A percentile compares a stretch with the other conserved stretches of the same genome.
Evolutionary conservation across 1,140 invertebrate species (phyloP).

Genomic region (Achatina immaculata): DNA sequence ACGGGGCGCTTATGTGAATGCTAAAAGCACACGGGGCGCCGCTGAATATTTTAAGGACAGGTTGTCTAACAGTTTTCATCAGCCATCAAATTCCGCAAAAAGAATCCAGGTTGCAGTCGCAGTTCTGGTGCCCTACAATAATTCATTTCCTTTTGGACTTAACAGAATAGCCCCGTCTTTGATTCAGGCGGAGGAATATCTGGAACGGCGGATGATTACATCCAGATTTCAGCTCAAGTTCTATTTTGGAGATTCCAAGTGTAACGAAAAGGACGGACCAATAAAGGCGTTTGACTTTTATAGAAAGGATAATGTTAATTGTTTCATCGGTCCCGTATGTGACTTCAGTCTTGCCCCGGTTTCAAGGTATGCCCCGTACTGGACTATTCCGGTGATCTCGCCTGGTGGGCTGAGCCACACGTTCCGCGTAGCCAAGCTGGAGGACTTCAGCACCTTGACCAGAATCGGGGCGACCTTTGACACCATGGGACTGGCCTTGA

Average conservation of each 20-base stretch:
- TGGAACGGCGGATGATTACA: slow-evolving; percentile 23
- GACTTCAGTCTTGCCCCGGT: slow-evolving; percentile 93
- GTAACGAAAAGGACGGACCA: slow-evolving; percentile 44
- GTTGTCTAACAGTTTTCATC: no score
- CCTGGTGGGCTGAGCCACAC: slow-evolving; percentile 86
- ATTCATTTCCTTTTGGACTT: slow-evolving; percentile 43
- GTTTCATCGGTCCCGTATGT: slow-evolving; percentile 90
- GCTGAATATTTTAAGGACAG: no score
- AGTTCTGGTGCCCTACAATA: slow-evolving; percentile 33
- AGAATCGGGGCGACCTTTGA: slow-evolving; percentile 76
- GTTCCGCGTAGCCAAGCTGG: slow-evolving; percentile 73
- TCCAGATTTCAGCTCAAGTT: slow-evolving; percentile 45
- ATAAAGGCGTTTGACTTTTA: slow-evolving; percentile 41
- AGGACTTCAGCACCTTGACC: slow-evolving; percentile 54
- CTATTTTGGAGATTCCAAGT: slow-evolving; percentile 42
- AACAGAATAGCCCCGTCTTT: slow-evolving; percentile 47
- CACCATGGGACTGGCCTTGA: slow-evolving; percentile 79
- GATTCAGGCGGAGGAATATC: slow-evolving; percentile 43
- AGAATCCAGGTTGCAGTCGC: slow-evolving; percentile 24
- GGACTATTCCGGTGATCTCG: slow-evolving; percentile 89
- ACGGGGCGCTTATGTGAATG: no score
- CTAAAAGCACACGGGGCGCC: no score
- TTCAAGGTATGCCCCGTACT: slow-evolving; percentile 86
- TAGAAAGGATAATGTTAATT: slow-evolving; percentile 75
- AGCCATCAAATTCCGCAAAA: not conserved